phyloP scores from a whole-genome alignment of 2,888 invertebrate species.

The Calliscelio sp. region DNA sequence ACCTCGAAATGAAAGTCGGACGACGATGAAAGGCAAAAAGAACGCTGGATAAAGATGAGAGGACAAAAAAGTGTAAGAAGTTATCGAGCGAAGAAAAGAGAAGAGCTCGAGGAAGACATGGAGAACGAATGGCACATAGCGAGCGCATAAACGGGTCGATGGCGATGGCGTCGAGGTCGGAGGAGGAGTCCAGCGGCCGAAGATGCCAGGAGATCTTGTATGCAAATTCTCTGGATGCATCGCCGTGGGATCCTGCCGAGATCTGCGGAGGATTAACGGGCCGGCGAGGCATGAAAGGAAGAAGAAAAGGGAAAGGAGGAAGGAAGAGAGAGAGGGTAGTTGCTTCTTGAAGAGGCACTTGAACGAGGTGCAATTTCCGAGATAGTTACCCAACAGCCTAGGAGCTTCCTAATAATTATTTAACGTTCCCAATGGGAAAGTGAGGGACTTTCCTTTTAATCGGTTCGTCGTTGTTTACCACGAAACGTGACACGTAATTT shows the following conservation, averaged over 20 bases:
- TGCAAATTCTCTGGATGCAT: slow-evolving; percentile 86
- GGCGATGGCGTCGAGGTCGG: slow-evolving; percentile 79
- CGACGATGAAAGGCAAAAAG: slow-evolving; percentile 44
- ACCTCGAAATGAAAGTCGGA: slow-evolving; percentile 46
- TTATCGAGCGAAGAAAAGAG: slow-evolving; percentile 72
- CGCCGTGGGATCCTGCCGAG: slow-evolving; percentile 85
- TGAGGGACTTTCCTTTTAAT: slow-evolving; percentile 69
- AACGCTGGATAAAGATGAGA: slow-evolving; percentile 55
- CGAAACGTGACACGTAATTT: slow-evolving; percentile 46
- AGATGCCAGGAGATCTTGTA: slow-evolving; percentile 86
- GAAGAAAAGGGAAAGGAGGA: slow-evolving; percentile 18
- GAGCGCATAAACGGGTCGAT: slow-evolving; percentile 78
- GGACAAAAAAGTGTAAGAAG: slow-evolving; percentile 61
- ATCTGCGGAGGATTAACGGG: slow-evolving; percentile 86
- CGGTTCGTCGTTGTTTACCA: slow-evolving; percentile 65
- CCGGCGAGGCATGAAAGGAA: slow-evolving; percentile 83
- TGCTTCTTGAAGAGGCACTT: slow-evolving; percentile 76
- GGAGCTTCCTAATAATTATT: slow-evolving; percentile 74
- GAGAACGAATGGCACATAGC: slow-evolving; percentile 77
- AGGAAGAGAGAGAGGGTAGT: slow-evolving; percentile 58
- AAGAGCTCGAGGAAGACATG: slow-evolving; percentile 75
- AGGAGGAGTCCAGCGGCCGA: slow-evolving; percentile 74
- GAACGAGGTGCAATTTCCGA: slow-evolving; percentile 75
- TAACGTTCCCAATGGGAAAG: slow-evolving; percentile 70
- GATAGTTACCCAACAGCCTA: slow-evolving; percentile 70